Base-by-base conservation (phyloP, 2,888 invertebrate species). In the Ophonus ardosiacus region DNA sequence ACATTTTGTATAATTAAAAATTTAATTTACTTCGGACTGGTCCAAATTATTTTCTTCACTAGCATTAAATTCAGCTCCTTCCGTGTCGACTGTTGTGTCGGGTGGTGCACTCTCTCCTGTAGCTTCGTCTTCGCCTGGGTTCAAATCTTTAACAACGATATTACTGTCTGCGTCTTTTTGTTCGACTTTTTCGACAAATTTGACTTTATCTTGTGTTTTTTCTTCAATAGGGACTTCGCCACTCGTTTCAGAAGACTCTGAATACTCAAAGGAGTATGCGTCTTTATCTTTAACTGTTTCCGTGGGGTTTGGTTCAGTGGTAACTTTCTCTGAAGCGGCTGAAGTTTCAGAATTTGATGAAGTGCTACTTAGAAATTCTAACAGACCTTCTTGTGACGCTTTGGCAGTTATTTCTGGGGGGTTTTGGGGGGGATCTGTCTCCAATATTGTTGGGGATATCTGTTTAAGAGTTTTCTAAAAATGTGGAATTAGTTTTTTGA, bases 211-310 rank as follows among this genome's bases (percentile, higher is more conserved):
- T 7, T 21, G 17, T n/a, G 4, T 18, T 15, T 82, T 74, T 56
- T 57, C 82, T n/a, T 81, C 68, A 24, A 18, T 57, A 8, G 2
- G 31, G 5, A 3, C 31, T 31, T 40, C 56, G 2, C 21, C 21
- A 17, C 68, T 81, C 24, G 18, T 10, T 0, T 71, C 71, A 4
- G 82, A 82, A 7, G 71, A 10, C 24, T 65, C 81, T 10, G 65
- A 51, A 18, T 82, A 82, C 38, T 82, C 82, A 71, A 82, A 82
- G 2, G 71, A 71, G 24, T 82, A 82, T 10, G 18, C 68, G n/a
- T 81, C 81, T 31, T 31, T 31, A 31, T 51, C 43, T 10, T 51
- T 43, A 3, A 18, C 74, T 10, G 51, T 7, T 7, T 51, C 76
- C 7, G 18, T 5, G 5, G 71, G 15, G 7, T 21, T n/a, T 2